Conservation (phyloP, 2,113 vertebrate genomes). For the Spermophilus dauricus region DNA sequence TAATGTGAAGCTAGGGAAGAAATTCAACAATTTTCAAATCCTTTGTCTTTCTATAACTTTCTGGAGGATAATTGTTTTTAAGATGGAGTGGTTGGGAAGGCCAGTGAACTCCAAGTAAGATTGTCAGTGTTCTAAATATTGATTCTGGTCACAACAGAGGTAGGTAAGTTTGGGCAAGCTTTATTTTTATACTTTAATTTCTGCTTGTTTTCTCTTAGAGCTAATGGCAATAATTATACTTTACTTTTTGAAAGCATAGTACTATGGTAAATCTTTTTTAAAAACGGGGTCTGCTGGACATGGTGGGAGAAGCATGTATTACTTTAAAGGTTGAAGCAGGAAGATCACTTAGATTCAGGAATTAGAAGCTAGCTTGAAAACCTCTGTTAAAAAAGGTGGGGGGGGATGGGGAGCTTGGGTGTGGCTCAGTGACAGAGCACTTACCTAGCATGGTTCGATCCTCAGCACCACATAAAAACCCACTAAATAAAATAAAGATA, state of each 20-base stretch:
- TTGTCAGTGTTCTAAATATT: neutral
- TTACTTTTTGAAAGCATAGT: neutral
- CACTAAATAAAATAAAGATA: no score
- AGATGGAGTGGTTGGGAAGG: neutral
- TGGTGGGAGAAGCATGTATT: neutral
- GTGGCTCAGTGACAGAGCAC: no score
- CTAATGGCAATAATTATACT: neutral
- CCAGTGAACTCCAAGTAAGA: neutral
- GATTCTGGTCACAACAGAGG: slow-evolving; percentile 13
- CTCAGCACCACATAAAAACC: no score
- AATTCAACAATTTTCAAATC: neutral
- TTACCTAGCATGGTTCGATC: no score
- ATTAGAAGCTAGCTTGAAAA: neutral
- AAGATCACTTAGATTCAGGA: neutral
- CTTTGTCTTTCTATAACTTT: neutral
- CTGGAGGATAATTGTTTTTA: neutral
- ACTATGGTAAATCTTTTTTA: slow-evolving; percentile 25
- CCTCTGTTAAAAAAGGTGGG: no score
- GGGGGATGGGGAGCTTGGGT: no score
- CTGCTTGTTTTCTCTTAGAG: neutral
- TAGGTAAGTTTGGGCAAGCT: neutral
- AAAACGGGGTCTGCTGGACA: neutral
- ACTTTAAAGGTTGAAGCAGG: neutral
- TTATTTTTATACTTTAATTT: neutral
- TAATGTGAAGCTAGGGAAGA: neutral